phyloP scores from a whole-genome alignment of 2,888 invertebrate genomes.

The Cheilosia pagana region DNA sequence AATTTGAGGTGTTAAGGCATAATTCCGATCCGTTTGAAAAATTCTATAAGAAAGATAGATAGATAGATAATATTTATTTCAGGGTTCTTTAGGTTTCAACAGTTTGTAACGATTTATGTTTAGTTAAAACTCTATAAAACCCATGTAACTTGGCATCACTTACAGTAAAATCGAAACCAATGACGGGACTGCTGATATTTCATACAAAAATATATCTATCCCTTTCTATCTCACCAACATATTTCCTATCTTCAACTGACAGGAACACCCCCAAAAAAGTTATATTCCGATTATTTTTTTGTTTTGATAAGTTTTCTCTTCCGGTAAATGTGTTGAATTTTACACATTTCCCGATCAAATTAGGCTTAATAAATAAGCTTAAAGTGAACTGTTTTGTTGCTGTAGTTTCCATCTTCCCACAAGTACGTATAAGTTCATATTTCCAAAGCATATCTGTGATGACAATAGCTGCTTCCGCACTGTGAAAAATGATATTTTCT shows the following conservation, averaged over 20 bases:
- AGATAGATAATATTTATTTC: too few species aligned
- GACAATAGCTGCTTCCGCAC: not conserved
- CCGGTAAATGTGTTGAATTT: conserved; percentile 34
- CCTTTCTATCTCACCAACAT: conserved; percentile 34
- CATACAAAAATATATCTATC: not conserved
- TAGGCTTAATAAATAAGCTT: not conserved
- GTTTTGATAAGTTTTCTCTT: conserved; percentile 65
- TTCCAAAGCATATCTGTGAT: not conserved
- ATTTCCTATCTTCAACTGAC: conserved; percentile 37
- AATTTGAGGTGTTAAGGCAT: too few species aligned
- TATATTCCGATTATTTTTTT: conserved; percentile 56
- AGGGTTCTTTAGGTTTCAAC: too few species aligned
- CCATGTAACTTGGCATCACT: conserved; percentile 39
- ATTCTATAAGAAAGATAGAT: too few species aligned
- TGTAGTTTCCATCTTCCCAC: not conserved
- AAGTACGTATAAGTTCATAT: conserved; percentile 21
- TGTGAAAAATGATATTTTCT: not conserved
- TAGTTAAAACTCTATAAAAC: too few species aligned
- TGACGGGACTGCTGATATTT: not conserved
- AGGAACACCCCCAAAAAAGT: conserved; percentile 63
- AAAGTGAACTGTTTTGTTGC: conserved; percentile 10
- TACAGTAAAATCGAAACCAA: conserved; percentile 12
- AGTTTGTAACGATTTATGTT: too few species aligned
- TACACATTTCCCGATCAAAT: not conserved
- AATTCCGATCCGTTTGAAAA: too few species aligned